Evolutionary conservation across 23 tunicate genomes (phyloP).

Genomic region (Pegea sp.): DNA sequence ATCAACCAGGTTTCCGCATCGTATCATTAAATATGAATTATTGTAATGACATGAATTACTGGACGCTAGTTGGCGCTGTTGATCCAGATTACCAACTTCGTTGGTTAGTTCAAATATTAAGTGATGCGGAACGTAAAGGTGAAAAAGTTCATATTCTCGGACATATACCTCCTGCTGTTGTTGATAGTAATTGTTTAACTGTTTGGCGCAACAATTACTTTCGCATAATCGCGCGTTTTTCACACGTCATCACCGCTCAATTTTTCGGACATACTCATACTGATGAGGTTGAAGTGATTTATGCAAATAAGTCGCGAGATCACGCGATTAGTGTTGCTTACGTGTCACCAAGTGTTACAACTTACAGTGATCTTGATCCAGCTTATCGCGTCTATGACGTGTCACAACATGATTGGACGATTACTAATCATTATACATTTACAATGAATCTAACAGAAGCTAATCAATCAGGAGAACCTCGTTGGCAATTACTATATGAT

Average conservation of each 20-base stretch:
- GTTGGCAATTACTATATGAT: conserved; percentile 49
- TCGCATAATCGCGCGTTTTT: conserved; percentile 30
- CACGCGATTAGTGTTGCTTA: conserved; percentile 33
- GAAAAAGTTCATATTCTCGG: conserved; percentile 83
- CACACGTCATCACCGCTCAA: conserved; percentile 28
- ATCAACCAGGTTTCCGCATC: conserved; percentile 44
- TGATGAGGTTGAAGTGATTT: conserved; percentile 61
- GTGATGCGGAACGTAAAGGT: conserved; percentile 32
- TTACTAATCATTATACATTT: conserved; percentile 40
- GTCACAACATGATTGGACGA: conserved; percentile 5
- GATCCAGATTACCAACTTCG: conserved; percentile 56
- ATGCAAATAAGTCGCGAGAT: conserved; percentile 11
- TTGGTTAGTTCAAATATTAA: conserved; percentile 41
- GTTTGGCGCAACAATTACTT: conserved; percentile 77
- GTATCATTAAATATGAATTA: conserved; percentile 87
- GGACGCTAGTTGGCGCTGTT: conserved; percentile 55
- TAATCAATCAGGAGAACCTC: conserved; percentile 4
- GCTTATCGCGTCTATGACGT: conserved; percentile 42
- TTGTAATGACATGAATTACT: conserved; percentile 74
- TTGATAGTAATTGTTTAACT: conserved; percentile 35
- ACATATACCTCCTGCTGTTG: conserved; percentile 74
- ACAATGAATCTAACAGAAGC: conserved; percentile 57
- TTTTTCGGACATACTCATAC: conserved; percentile 90
- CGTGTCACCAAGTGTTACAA: conserved; percentile 68
- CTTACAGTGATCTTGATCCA: conserved; percentile 40